Percentiles rank a stretch among this genome's conserved stretches.
Conservation (phyloP, 64 coral and sea anemone species). For the Anthopleura sola region DNA sequence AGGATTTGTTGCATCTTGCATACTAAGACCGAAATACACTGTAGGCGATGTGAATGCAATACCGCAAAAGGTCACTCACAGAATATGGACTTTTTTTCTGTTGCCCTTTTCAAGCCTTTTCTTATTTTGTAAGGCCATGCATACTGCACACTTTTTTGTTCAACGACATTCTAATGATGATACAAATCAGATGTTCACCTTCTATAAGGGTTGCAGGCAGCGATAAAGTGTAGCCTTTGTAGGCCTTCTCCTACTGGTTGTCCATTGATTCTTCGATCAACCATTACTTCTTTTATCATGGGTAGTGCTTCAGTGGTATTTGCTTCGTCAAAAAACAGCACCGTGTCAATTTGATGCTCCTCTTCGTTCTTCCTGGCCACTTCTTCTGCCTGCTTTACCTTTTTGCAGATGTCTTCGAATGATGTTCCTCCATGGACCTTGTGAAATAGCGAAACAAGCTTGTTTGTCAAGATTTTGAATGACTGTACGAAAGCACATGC, state of each 20-base stretch:
- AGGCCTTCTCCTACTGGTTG: constrained; percentile 39
- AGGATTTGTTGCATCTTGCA: no score
- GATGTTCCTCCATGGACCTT: constrained; percentile 76
- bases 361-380: constrained; percentile 45
- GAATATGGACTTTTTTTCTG: no score
- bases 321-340: constrained; percentile 72
- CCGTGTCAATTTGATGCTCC: constrained; percentile 46
- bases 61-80: no score
- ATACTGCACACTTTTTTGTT: neutral
- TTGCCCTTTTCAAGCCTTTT: constrained; percentile 27
- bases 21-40: no score
- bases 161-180: no score
- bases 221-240: constrained; percentile 61
- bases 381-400: constrained; percentile 66
- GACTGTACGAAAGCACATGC: no score
- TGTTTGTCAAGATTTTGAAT: no score
- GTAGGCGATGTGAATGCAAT: no score
- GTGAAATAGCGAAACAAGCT: neutral
- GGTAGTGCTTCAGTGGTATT: constrained; percentile 67
- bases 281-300: constrained; percentile 86
- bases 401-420: constrained; percentile 57
- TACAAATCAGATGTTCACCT: constrained; percentile 7
- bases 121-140: neutral
- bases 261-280: constrained; percentile 59
- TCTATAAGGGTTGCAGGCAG: constrained; percentile 78